Conservation (phyloP, 2,888 invertebrate species). For the Chloromyia formosa region DNA sequence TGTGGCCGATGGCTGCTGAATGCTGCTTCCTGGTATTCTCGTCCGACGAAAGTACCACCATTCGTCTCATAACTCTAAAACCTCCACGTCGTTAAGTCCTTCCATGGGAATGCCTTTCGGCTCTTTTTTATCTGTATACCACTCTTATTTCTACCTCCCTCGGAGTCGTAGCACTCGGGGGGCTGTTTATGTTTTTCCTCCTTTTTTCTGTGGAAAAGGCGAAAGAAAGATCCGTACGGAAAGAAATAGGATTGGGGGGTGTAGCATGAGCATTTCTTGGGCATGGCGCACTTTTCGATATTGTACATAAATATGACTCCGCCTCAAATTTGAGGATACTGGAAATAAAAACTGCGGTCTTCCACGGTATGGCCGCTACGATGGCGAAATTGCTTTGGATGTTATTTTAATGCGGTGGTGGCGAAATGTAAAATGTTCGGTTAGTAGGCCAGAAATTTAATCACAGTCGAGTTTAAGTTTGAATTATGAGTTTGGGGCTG, state of each 20-base stretch:
- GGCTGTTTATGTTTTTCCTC: neutral
- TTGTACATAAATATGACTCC: constrained; percentile 49
- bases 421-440: constrained; percentile 40
- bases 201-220: constrained; percentile 8
- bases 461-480: constrained; percentile 31
- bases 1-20: constrained; percentile 50
- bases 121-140: neutral
- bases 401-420: constrained; percentile 42
- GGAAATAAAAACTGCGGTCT: constrained; percentile 32
- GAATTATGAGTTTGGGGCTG: constrained; percentile 11
- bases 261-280: constrained; percentile 9
- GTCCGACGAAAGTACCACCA: constrained; percentile 19
- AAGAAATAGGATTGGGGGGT: neutral
- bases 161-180: neutral
- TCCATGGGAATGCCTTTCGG: constrained; percentile 31
- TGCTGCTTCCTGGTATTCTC: constrained; percentile 49
- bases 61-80: neutral
- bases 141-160: too few relatives aligned
- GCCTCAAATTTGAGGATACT: constrained; percentile 47
- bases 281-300: constrained; percentile 7
- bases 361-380: constrained; percentile 15
- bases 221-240: neutral
- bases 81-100: constrained; percentile 7
- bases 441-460: constrained; percentile 43
- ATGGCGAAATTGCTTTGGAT: constrained; percentile 25